These are phyloP conservation scores for Megaustenia siamemsis DNA, from an alignment of 2,888 invertebrate genomes.

Conservation along the genomic window DNA sequence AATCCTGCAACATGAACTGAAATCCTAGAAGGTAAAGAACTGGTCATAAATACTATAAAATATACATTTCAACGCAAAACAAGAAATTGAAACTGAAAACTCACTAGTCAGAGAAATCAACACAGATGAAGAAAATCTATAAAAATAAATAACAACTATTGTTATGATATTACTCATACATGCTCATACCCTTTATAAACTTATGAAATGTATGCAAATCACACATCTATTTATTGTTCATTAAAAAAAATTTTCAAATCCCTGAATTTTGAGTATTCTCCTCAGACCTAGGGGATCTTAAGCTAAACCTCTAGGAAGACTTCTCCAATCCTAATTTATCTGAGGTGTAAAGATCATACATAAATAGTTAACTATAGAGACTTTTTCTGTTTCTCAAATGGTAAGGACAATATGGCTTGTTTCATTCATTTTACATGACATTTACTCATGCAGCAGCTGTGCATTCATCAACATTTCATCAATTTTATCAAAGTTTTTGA, in stretches of 20 bases:
- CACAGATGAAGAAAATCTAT: no score
- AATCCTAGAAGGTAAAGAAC: no score
- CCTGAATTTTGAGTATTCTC: slow-evolving; percentile 15
- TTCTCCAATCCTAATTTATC: not conserved
- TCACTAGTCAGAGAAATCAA: no score
- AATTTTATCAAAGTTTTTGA: no score
- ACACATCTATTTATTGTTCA: not conserved
- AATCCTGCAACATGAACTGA: no score
- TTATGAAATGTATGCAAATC: not conserved
- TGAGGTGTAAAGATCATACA: not conserved
- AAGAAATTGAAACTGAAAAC: no score
- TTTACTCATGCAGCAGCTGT: not conserved
- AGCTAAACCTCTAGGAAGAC: not conserved
- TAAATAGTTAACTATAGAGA: not conserved
- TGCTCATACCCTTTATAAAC: not conserved
- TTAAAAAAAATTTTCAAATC: not conserved
- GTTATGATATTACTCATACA: no score
- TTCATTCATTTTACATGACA: not conserved
- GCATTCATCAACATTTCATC: not conserved
- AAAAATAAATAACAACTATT: no score
- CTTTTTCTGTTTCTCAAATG: not conserved
- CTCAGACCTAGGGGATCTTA: not conserved
- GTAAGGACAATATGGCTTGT: not conserved
- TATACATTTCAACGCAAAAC: no score
- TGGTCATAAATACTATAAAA: no score